These are phyloP conservation scores for Fregetta grallaria DNA, from an alignment of 2,113 vertebrate species.

Conservation along the genomic window DNA sequence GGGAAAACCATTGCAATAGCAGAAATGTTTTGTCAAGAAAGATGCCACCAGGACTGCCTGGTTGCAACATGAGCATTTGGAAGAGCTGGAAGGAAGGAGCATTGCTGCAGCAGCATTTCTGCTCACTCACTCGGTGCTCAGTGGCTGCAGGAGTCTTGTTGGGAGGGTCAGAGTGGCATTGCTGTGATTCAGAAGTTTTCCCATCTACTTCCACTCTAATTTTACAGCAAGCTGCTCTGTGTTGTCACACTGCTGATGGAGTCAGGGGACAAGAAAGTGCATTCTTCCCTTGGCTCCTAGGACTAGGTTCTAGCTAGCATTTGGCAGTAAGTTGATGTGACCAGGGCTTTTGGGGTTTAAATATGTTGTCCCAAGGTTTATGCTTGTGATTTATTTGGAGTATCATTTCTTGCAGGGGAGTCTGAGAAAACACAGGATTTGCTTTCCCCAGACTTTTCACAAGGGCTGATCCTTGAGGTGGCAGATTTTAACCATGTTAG, in stretches of 20 bases:
- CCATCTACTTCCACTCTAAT: background rate
- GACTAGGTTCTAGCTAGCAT: background rate
- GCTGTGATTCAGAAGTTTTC: background rate
- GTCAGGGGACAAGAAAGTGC: background rate
- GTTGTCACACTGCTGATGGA: background rate
- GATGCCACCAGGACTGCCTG: background rate
- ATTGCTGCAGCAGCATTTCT: background rate
- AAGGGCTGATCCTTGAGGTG: background rate
- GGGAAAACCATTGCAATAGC: background rate
- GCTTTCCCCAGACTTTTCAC: background rate
- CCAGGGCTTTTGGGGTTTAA: background rate
- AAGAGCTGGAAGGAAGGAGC: background rate
- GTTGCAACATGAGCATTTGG: accelerated
- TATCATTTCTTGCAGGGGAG: background rate
- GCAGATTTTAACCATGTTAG: background rate
- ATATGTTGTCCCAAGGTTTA: background rate
- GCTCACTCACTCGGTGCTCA: background rate
- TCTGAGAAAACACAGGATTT: background rate
- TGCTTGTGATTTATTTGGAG: background rate
- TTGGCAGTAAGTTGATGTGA: background rate
- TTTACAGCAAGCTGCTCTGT: background rate
- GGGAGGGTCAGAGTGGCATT: background rate
- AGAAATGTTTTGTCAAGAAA: background rate
- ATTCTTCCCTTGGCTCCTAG: background rate
- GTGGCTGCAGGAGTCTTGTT: background rate